Base-by-base conservation (phyloP, 2,797 vertebrate species). In the Agapornis canus region DNA sequence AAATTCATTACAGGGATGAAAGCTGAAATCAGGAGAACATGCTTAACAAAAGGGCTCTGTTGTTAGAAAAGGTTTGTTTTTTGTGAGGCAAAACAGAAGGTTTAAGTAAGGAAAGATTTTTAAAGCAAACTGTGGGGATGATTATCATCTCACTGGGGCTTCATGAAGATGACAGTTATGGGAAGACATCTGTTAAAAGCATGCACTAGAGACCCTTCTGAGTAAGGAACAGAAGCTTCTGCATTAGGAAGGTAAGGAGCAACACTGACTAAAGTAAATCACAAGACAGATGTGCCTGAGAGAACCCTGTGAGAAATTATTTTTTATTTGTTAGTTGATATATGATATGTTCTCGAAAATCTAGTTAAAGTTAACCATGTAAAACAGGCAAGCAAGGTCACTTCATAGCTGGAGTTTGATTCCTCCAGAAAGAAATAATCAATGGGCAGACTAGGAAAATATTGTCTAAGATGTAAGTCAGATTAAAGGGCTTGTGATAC, bases 181-280 rank as follows among this genome's bases (percentile, higher is more conserved):
- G 60, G 75, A 80, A 92, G 81, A 82, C 91, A 96, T 91, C 89
- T 93, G 92, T 51, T 89, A 35, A 57, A 48, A 94, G 29, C 65
- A 48, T 42, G 71, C 84, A 80, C 47, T 51, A 78, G 92, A 92
- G 89, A 73, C 78, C 64, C 76, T 42, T 49, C 48, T 52, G 72
- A 87, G 61, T 49, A 73, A 70, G 64, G 76, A 91, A 87, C 64
- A 94, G 82, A 81, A 79, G 40, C 68, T 92, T 63, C 60, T 76
- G 66, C 5, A 9, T 68, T 72, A 14, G 59, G 29, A 47, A 35
- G 42, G 59, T 54, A 72, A 66, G 81, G 60, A 94, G 9, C 22
- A 48, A 18, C 29, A 13, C 18, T 39, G 60, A 68, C 20, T 5
- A 42, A 76, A 86, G 83, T 81, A 71, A 95, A 68, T 51, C 64